These are phyloP conservation scores for Chlorodrepanis virens DNA, from an alignment of 2,113 vertebrate species.

Conservation along the genomic window DNA sequence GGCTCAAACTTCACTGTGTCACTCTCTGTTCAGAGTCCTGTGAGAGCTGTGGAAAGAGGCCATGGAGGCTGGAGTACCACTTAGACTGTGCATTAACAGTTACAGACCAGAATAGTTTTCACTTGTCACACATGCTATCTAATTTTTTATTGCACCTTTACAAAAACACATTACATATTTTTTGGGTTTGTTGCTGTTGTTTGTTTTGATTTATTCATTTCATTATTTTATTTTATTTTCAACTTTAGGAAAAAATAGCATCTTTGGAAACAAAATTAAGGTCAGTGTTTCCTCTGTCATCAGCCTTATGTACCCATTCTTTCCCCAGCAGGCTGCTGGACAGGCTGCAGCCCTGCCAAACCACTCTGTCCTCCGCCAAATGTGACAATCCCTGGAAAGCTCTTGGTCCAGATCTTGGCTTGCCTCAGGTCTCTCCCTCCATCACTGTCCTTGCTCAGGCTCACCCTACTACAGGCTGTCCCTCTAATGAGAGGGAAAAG, in stretches of 20 bases:
- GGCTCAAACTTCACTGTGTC: not conserved
- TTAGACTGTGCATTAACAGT: not conserved
- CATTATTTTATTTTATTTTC: not conserved
- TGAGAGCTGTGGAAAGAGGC: not conserved
- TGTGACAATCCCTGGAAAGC: not conserved
- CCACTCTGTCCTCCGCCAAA: not conserved
- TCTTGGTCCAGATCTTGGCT: not conserved
- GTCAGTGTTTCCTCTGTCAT: not conserved
- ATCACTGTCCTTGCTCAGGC: not conserved
- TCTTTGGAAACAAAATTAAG: not conserved
- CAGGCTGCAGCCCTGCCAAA: not conserved
- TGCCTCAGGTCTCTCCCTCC: not conserved
- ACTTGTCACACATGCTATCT: not conserved
- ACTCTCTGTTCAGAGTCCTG: not conserved
- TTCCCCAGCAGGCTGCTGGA: not conserved
- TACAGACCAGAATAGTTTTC: not conserved
- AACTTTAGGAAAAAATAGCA: not conserved
- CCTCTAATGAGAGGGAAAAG: not conserved
- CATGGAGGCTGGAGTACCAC: not conserved
- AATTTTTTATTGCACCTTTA: not conserved
- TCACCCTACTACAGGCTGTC: not conserved
- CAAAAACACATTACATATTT: not conserved
- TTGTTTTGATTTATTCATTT: not conserved
- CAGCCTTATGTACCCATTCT: not conserved
- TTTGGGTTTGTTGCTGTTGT: accelerated